phyloP scores from a whole-genome alignment of 2,888 invertebrate genomes.

The Callinectes sapidus region DNA sequence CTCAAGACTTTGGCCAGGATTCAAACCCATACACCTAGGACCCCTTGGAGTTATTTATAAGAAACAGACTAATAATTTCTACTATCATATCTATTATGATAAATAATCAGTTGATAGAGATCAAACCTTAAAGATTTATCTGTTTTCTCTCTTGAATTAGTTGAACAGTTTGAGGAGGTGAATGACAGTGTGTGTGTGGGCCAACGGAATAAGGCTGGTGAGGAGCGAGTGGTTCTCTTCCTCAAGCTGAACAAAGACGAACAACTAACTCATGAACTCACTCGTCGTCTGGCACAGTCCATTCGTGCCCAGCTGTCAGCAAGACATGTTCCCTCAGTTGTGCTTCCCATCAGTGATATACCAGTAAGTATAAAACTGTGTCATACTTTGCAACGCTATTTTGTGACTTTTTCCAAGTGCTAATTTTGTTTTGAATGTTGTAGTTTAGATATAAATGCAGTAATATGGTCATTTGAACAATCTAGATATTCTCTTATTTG shows the following conservation, averaged over 20 bases:
- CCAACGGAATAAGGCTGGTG: slow-evolving; percentile 76
- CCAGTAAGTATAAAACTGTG: slow-evolving; percentile 74
- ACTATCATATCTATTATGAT: not conserved
- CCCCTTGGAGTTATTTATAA: not conserved
- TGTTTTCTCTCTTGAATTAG: slow-evolving; percentile 46
- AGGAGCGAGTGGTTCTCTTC: slow-evolving; percentile 80
- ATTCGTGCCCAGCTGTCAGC: slow-evolving; percentile 78
- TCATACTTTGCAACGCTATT: not conserved
- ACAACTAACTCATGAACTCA: slow-evolving; percentile 76
- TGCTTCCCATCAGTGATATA: slow-evolving; percentile 78
- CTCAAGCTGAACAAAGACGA: slow-evolving; percentile 76
- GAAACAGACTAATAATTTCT: not conserved
- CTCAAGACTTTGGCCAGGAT: no score
- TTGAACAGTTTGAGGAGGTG: slow-evolving; percentile 77
- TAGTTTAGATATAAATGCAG: not conserved
- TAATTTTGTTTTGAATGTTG: not conserved
- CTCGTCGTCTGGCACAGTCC: slow-evolving; percentile 75
- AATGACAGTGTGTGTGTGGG: slow-evolving; percentile 79
- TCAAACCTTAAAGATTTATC: not conserved
- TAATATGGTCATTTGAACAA: not conserved
- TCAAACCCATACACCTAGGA: no score
- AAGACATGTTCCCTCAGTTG: slow-evolving; percentile 79
- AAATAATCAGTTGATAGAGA: not conserved
- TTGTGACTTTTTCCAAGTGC: not conserved
- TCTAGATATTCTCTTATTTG: not conserved